phyloP scores from a whole-genome alignment of 2,888 invertebrate species.

The Morpho achilles region DNA sequence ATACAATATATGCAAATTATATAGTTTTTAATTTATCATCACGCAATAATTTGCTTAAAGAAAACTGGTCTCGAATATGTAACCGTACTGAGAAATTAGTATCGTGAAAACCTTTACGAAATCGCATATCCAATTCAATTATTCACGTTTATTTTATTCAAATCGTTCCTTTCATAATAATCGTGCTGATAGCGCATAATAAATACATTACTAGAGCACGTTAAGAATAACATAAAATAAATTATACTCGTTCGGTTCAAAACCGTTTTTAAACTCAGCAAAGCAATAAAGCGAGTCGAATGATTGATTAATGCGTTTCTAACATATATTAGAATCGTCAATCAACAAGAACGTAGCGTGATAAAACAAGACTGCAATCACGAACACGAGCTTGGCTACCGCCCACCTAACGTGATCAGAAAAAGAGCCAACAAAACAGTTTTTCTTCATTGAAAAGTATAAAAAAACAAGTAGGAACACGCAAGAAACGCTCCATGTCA shows the following conservation, averaged over 20 bases:
- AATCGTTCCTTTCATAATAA: conserved; percentile 1
- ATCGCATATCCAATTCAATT: no score
- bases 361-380: conserved; percentile 61
- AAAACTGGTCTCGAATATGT: no score
- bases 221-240: conserved; percentile 39
- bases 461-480: conserved; percentile 47
- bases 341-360: conserved; percentile 54
- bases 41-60: not conserved
- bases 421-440: conserved; percentile 60
- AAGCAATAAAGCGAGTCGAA: conserved; percentile 54
- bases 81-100: no score
- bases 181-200: conserved; percentile 3
- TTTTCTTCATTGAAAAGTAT: conserved; percentile 59
- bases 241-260: conserved; percentile 36
- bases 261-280: conserved; percentile 41
- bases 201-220: conserved; percentile 22
- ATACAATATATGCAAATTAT: conserved; percentile 69
- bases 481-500: conserved; percentile 51
- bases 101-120: no score
- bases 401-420: conserved; percentile 49
- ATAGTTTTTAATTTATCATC: conserved; percentile 38
- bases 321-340: conserved; percentile 65
- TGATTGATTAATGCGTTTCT: conserved; percentile 69
- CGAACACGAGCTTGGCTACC: conserved; percentile 49
- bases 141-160: no score